Evolutionary conservation across 92 coral and sea anemone species (phyloP), one percentile per base, ranked within the genome.

Genomic region (Porites rus): DNA sequence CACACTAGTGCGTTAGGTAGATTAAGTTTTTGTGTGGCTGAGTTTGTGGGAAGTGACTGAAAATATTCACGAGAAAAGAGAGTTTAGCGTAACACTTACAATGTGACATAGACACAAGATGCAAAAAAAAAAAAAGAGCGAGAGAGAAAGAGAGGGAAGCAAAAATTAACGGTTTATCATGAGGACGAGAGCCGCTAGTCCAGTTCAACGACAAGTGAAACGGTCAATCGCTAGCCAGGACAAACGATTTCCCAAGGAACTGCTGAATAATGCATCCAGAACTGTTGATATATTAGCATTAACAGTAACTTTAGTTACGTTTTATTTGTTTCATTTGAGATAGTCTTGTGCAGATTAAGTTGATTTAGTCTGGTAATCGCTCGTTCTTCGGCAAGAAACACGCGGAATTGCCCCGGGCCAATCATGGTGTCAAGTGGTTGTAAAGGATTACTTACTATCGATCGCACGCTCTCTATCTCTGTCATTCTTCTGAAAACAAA

Each of bases 401-500:
- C 58, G 61, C 43, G 58, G 38, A 19, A 14, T 56, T 8, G 20
- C 56, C 70, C 31, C n/a, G 10, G 53, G 59, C 78, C 86, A 81
- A 81, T 81, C 86, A 58, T 20, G 1, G 25, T n/a, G 65, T 81
- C 86, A 70, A 58, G 66, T 16, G 69, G 74, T 81, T 68, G 24
- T 67, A 75, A 80, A 59, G 24, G 85, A 69, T 79, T 66, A 67
- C 50, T 80, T 80, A 53, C 85, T 13, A 56, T 68, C 51, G 28
- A 24, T 69, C 75, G 76, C 28, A 19, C 22, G 25, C 54, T 59
- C 51, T 50, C 72, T 82, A 72, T 82, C 86, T 82, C 24, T 82
- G 43, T 72, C 78, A 82, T 71, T 46, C 87, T 54, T 72, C 70
- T 53, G 13, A 73, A 74, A 62, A 73, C 70, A 73, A 83, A 83